Evolutionary conservation across 1,140 invertebrate genomes (phyloP).

Genomic region (Theocolax elegans): DNA sequence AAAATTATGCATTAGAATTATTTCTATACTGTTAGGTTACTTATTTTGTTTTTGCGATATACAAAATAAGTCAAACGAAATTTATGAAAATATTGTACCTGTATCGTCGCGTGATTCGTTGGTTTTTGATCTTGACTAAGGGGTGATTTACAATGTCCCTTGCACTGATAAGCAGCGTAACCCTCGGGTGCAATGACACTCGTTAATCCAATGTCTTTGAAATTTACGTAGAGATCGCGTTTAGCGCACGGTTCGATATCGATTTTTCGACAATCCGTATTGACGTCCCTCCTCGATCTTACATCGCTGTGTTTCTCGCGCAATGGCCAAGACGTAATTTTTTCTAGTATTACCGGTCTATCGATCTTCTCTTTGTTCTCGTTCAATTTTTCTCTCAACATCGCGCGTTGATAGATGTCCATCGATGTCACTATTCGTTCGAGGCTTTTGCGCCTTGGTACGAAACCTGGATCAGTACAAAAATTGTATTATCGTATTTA

Average conservation of each 20-base stretch:
- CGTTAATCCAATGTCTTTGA: conserved; percentile 75
- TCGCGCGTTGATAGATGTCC: conserved; percentile 53
- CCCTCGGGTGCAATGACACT: conserved; percentile 74
- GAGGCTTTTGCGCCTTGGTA: conserved; percentile 1
- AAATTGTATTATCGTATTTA: too few species aligned
- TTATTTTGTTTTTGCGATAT: too few species aligned
- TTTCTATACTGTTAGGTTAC: too few species aligned
- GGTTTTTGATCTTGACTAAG: conserved; percentile 65
- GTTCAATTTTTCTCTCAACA: conserved; percentile 46
- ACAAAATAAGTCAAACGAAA: background rate
- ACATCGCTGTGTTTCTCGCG: background rate
- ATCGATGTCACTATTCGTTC: conserved; percentile 40
- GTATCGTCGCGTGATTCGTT: conserved; percentile 78
- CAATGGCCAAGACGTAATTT: background rate
- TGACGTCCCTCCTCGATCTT: background rate
- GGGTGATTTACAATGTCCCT: conserved; percentile 72
- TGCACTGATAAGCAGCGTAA: conserved; percentile 76
- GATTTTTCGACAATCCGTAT: background rate
- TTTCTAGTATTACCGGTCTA: background rate
- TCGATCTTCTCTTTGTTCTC: background rate
- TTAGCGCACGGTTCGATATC: conserved; percentile 56
- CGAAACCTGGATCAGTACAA: background rate
- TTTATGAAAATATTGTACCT: conserved; percentile 14
- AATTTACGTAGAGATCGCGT: conserved; percentile 70
- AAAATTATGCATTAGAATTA: too few species aligned